These are phyloP conservation scores for Hirtodrosophila alboralis DNA, from an alignment of 2,888 invertebrate species.

Conservation along the genomic window DNA sequence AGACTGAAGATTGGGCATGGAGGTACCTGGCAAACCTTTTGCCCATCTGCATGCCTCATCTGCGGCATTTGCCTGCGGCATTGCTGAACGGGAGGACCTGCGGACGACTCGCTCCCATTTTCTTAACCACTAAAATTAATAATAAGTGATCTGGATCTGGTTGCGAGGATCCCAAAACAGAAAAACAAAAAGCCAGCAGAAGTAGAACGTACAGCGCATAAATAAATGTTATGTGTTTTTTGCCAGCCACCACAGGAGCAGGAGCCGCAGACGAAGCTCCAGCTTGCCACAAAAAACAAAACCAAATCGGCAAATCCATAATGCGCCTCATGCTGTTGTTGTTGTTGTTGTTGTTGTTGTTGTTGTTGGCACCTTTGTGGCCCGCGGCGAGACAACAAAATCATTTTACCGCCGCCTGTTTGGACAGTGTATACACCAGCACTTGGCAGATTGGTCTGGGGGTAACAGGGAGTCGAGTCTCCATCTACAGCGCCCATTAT, in stretches of 20 bases:
- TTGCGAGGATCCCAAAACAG: constrained; percentile 65
- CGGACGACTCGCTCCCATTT: constrained; percentile 67
- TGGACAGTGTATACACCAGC: constrained; percentile 43
- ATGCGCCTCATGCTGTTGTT: constrained; percentile 61
- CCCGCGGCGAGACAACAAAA: constrained; percentile 84
- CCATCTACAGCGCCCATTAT: constrained; percentile 65
- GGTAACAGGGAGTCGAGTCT: background rate
- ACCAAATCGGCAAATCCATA: constrained; percentile 80
- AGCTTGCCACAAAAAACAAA: constrained; percentile 6
- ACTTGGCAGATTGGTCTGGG: constrained; percentile 36
- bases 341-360: constrained; percentile 52
- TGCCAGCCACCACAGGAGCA: constrained; percentile 76
- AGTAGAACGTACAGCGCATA: constrained; percentile 62
- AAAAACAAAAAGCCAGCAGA: constrained; percentile 10
- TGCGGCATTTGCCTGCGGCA: constrained; percentile 73
- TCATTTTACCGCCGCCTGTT: constrained; percentile 80
- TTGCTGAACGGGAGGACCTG: constrained; percentile 42
- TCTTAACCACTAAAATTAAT: constrained; percentile 83
- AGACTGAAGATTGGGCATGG: background rate
- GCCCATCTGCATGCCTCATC: constrained; percentile 77
- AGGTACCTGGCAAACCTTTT: constrained; percentile 63
- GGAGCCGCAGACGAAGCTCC: constrained; percentile 16
- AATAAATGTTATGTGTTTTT: constrained; percentile 79
- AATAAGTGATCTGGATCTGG: constrained; percentile 83
- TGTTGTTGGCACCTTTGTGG: constrained; percentile 82